A percentile compares a stretch with the other conserved stretches of the same genome.
Conservation (phyloP, 2,888 invertebrate genomes). For the Agrilus biguttatus region DNA sequence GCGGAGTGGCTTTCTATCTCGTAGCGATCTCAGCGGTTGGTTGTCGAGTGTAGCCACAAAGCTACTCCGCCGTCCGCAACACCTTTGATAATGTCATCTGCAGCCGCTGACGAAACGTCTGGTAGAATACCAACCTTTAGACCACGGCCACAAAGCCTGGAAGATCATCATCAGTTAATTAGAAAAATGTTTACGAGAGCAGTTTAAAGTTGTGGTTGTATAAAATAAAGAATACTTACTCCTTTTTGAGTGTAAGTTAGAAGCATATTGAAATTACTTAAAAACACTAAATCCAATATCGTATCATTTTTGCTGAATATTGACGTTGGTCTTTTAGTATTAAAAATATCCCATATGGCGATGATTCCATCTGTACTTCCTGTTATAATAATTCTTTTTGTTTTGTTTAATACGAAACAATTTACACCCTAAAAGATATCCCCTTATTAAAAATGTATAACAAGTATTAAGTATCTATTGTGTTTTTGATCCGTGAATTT, state of each 20-base stretch:
- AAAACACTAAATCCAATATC: constrained; percentile 33
- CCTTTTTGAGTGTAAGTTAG: constrained; percentile 41
- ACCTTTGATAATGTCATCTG: too few species aligned
- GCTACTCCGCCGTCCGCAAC: too few species aligned
- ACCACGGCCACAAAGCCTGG: too few species aligned
- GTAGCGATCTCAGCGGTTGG: too few species aligned
- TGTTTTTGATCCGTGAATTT: too few species aligned
- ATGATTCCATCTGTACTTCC: constrained; percentile 41
- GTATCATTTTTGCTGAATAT: constrained; percentile 13
- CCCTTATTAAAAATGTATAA: neutral
- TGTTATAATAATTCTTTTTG: constrained; percentile 37
- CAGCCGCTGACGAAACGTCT: too few species aligned
- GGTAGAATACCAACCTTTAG: too few species aligned
- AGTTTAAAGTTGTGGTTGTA: too few species aligned
- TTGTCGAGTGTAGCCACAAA: too few species aligned
- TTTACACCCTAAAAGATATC: constrained; percentile 36
- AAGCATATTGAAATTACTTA: constrained; percentile 34
- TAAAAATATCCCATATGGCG: constrained; percentile 41
- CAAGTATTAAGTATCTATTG: neutral
- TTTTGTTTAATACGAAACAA: constrained; percentile 38
- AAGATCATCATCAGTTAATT: too few species aligned
- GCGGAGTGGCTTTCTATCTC: too few species aligned
- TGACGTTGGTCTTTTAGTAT: constrained; percentile 27
- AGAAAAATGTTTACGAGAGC: too few species aligned
- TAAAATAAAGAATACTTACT: constrained; percentile 26